Conservation (phyloP, 2,888 invertebrate species). For the Lasioglossum figueresi region DNA sequence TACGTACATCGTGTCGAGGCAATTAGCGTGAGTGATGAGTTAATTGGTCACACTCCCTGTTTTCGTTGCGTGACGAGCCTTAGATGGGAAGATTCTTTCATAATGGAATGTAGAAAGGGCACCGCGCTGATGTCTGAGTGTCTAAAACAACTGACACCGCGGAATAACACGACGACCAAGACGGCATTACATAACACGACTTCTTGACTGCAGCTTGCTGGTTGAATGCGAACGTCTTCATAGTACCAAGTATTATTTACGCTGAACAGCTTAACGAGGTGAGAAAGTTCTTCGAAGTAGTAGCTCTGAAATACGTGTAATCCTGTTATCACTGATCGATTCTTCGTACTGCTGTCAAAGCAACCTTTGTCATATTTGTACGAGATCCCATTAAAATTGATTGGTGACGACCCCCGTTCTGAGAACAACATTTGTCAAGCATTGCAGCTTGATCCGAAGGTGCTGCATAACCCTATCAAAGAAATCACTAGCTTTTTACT, state of each 20-base stretch:
- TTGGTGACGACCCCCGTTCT: not conserved
- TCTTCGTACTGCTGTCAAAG: not conserved
- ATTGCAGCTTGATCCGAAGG: not conserved
- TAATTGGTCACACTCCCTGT: conserved; percentile 77
- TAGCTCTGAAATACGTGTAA: not conserved
- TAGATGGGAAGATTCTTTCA: conserved; percentile 65
- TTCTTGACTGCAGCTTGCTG: not conserved
- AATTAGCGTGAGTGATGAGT: conserved; percentile 79
- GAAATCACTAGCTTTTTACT: not conserved
- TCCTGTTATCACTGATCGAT: not conserved
- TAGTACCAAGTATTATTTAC: not conserved
- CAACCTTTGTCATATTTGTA: no score
- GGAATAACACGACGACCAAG: not conserved
- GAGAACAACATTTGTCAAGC: not conserved
- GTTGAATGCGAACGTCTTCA: not conserved
- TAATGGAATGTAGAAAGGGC: conserved; percentile 45
- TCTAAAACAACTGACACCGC: conserved; percentile 34
- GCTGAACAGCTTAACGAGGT: not conserved
- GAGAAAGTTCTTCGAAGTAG: not conserved
- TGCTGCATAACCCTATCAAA: not conserved
- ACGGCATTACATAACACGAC: not conserved
- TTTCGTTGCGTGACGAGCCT: conserved; percentile 78
- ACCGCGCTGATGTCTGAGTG: conserved; percentile 33
- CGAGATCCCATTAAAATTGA: not conserved
- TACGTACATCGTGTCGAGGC: conserved; percentile 64